These are phyloP conservation scores for Tenebrosternarchus preto DNA, from an alignment of 2,113 vertebrate species.

Conservation along the genomic window DNA sequence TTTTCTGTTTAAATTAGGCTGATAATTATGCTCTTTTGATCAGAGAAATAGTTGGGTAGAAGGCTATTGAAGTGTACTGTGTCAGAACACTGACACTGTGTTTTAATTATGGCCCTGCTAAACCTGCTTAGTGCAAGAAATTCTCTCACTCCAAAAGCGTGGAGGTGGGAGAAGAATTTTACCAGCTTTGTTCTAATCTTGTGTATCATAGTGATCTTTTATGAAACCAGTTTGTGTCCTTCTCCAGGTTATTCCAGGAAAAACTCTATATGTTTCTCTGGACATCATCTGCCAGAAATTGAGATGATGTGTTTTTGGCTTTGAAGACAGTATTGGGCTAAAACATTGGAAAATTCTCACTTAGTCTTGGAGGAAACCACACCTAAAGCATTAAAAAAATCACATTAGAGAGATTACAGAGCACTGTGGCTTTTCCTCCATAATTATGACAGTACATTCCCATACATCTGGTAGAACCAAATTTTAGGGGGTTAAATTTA, in stretches of 20 bases:
- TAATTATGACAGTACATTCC: neutral
- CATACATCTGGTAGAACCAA: neutral
- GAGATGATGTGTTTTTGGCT: too few species aligned
- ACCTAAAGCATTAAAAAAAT: neutral
- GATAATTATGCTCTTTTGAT: conserved; percentile 21
- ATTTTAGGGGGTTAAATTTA: conserved; percentile 1
- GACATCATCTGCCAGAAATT: neutral
- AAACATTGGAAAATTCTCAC: neutral
- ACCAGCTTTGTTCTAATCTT: conserved; percentile 13
- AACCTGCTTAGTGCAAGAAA: conserved; percentile 18
- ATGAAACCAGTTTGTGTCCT: conserved; percentile 6
- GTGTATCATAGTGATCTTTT: conserved; percentile 6
- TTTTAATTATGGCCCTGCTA: conserved; percentile 34
- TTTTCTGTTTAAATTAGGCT: conserved; percentile 6
- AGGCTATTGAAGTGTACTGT: conserved; percentile 15
- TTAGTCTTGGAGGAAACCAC: neutral
- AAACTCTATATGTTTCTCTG: neutral
- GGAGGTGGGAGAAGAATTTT: conserved; percentile 7
- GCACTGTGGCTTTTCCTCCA: neutral
- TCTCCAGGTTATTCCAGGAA: conserved; percentile 7
- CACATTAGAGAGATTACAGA: neutral
- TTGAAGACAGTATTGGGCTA: neutral
- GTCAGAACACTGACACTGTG: conserved; percentile 30
- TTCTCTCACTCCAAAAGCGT: conserved; percentile 24
- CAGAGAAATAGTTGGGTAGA: conserved; percentile 26